Base-by-base conservation (phyloP, 2,113 vertebrate species). In the Thalassarche chlororhynchos region DNA sequence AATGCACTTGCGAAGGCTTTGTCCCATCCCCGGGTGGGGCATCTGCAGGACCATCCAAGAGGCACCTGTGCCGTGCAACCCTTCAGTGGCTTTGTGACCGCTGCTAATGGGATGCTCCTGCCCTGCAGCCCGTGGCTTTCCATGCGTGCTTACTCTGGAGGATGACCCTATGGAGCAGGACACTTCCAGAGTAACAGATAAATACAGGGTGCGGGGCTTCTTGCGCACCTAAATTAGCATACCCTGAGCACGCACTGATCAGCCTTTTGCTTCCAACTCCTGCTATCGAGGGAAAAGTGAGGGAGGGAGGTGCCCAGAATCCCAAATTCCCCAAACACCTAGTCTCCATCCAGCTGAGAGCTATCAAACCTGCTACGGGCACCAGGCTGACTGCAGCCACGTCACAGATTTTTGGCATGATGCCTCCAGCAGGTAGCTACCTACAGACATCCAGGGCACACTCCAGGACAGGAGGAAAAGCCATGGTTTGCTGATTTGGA, bases 351-450 rank as follows among this genome's bases (percentile, higher is more conserved):
- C 82, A 93, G 57, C 40, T 55, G 61, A 34, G 58, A 61, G 32
- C 68, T 84, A 86, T 44, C 55, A 49, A 12, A 78, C 77, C 76
- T 75, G 65, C 84, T 46, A 62, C 2, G 1, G 89, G 40, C 70
- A 44, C 19, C 2, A 1, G 52, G 66, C 18, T 83, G 70, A 58
- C 93, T 75, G 89, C 87, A 93, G 36, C 57, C 93, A 89, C 57
- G 42, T 52, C 89, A 81, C 61, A 75, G 65, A 47, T 74, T 87
- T 71, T 75, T 87, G 91, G 81, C 62, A 5, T 2, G 52, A 78
- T 78, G 87, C 80, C 84, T 80, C 38, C 80, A 62, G 86, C 46
- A 92, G 88, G 78, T 57, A 92, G 66, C 61, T 79, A 78, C 44
- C 2, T 9, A 57, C 51, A 49, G 68, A 36, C 36, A 42, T 9